phyloP scores from a whole-genome alignment of 2,113 vertebrate genomes.

The Xenopus laevis region DNA sequence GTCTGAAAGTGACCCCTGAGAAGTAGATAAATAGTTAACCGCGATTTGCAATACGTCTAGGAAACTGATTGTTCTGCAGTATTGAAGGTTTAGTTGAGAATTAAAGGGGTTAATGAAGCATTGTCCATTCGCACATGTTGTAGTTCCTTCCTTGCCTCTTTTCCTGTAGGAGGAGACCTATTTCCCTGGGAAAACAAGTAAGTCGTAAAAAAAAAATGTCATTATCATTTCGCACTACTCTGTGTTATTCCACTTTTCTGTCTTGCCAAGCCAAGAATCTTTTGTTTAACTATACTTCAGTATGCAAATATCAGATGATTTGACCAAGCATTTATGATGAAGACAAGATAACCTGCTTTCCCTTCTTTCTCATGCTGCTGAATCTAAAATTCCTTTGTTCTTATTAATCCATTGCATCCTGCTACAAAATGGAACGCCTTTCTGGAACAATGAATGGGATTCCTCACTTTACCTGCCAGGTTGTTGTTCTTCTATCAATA shows the following conservation, averaged over 20 bases:
- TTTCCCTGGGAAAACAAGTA: constrained; percentile 70
- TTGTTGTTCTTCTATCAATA: constrained; percentile 16
- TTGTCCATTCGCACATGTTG: constrained; percentile 32
- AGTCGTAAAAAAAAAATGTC: too few species aligned
- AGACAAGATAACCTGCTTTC: neutral
- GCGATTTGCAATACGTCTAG: neutral
- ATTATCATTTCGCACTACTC: constrained; percentile 26
- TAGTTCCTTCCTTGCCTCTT: constrained; percentile 59
- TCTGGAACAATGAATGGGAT: neutral
- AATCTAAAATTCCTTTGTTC: neutral
- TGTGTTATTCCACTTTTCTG: constrained; percentile 13
- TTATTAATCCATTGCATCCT: constrained; percentile 41
- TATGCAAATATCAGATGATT: neutral
- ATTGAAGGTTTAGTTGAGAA: neutral
- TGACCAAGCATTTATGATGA: too few species aligned
- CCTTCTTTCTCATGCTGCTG: neutral
- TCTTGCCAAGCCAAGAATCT: constrained; percentile 49
- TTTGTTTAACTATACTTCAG: constrained; percentile 43
- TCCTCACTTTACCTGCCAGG: neutral
- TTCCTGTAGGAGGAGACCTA: constrained; percentile 78
- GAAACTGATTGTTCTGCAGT: neutral
- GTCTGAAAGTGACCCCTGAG: constrained; percentile 14
- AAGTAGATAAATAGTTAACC: constrained; percentile 12
- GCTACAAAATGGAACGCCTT: constrained; percentile 47
- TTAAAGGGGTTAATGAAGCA: constrained; percentile 21